phyloP scores from a whole-genome alignment of 2,888 invertebrate species.

The Macroteleia sp. region DNA sequence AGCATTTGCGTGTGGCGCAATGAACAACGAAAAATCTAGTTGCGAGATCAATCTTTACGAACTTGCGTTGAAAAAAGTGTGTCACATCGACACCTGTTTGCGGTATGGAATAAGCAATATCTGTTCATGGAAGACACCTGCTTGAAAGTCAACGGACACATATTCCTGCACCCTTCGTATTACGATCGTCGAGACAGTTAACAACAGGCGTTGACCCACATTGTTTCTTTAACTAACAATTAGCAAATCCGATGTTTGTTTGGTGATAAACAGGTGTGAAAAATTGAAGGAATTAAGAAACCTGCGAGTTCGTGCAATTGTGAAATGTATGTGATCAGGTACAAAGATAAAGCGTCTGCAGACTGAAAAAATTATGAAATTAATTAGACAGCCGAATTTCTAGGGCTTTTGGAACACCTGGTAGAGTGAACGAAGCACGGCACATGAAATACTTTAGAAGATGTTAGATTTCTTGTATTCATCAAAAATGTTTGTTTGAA shows the following conservation, averaged over 20 bases:
- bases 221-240: constrained; percentile 21
- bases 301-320: too few relatives aligned
- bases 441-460: too few relatives aligned
- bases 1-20: background rate
- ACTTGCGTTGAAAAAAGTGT: constrained; percentile 28
- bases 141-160: constrained; percentile 34
- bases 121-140: constrained; percentile 26
- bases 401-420: too few relatives aligned
- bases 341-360: too few relatives aligned
- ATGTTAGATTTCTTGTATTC: too few relatives aligned
- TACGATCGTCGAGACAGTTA: constrained; percentile 17
- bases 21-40: constrained; percentile 15
- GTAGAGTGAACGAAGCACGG: too few relatives aligned
- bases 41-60: constrained; percentile 20
- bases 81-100: constrained; percentile 46
- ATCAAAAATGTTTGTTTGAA: too few relatives aligned
- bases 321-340: too few relatives aligned
- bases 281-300: too few relatives aligned
- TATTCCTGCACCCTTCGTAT: constrained; percentile 31
- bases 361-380: too few relatives aligned
- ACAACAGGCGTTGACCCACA: constrained; percentile 38
- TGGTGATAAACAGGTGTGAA: too few relatives aligned
- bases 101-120: constrained; percentile 27
- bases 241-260: constrained; percentile 15
- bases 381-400: too few relatives aligned